A percentile compares a stretch with the other conserved stretches of the same genome.
These are phyloP conservation scores for Mamestra brassicae DNA, from an alignment of 2,888 invertebrate species.

Conservation along the genomic window DNA sequence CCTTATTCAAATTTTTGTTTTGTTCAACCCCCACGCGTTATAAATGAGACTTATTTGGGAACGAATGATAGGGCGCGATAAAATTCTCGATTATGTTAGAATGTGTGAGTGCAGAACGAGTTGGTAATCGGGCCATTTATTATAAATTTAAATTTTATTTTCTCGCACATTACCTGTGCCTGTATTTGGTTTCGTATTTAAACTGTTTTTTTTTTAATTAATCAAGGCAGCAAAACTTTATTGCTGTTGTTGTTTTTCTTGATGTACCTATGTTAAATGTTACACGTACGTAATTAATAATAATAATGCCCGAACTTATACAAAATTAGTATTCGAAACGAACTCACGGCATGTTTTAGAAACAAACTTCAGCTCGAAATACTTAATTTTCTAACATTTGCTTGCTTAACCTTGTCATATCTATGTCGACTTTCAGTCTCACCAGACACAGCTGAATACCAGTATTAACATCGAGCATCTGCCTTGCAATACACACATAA, in stretches of 20 bases:
- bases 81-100: constrained; percentile 83
- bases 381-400: too few relatives aligned
- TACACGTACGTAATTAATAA: background rate
- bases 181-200: constrained; percentile 45
- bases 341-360: too few relatives aligned
- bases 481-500: too few relatives aligned
- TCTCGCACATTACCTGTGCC: constrained; percentile 59
- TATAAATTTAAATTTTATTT: constrained; percentile 64
- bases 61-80: constrained; percentile 88
- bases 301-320: too few relatives aligned
- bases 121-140: constrained; percentile 69
- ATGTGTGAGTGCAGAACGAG: constrained; percentile 71
- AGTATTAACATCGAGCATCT: too few relatives aligned
- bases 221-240: constrained; percentile 1
- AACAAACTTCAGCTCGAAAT: too few relatives aligned
- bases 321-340: too few relatives aligned
- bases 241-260: background rate
- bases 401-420: too few relatives aligned
- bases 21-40: constrained; percentile 88
- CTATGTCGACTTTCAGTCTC: too few relatives aligned
- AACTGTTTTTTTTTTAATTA: constrained; percentile 22
- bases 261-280: background rate
- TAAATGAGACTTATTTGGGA: constrained; percentile 91
- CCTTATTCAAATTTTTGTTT: constrained; percentile 91
- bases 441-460: too few relatives aligned